Percentiles rank a stretch among this genome's conserved stretches.
Evolutionary conservation across 2,888 invertebrate species (phyloP).

Genomic region (Agriopis leucophaearia): DNA sequence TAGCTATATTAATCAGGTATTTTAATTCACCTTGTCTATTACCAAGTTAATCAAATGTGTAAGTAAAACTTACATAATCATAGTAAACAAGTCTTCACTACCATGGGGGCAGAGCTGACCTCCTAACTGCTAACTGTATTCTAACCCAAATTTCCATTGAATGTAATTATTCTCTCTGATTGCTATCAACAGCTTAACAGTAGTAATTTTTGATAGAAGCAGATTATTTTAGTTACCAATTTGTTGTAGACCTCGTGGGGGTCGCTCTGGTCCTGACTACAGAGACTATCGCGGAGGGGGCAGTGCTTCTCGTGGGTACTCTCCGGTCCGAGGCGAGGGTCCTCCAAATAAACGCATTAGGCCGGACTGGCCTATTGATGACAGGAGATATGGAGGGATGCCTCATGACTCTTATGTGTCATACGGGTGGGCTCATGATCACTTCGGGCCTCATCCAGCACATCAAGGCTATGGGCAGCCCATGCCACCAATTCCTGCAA

Average conservation of each 20-base stretch:
- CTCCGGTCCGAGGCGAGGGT: slow-evolving; percentile 91
- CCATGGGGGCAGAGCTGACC: not conserved
- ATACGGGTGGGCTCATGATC: slow-evolving; percentile 85
- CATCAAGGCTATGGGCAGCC: slow-evolving; percentile 88
- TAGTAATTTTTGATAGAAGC: not conserved
- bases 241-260: slow-evolving; percentile 81
- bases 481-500: slow-evolving; percentile 81
- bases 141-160: not conserved
- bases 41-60: not conserved
- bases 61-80: slow-evolving; percentile 10
- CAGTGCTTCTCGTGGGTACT: slow-evolving; percentile 90
- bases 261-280: slow-evolving; percentile 91
- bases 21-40: slow-evolving; percentile 3
- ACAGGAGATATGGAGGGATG: slow-evolving; percentile 82
- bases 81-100: slow-evolving; percentile 8
- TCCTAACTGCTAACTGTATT: slow-evolving; percentile 5
- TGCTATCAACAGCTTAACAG: not conserved
- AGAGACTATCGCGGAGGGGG: slow-evolving; percentile 91
- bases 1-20: slow-evolving; percentile 71
- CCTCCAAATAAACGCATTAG: slow-evolving; percentile 93
- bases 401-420: slow-evolving; percentile 84
- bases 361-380: slow-evolving; percentile 88
- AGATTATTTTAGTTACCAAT: not conserved
- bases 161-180: not conserved
- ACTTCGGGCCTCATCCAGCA: slow-evolving; percentile 86